Evolutionary conservation across 2,888 invertebrate species (phyloP).

Genomic region (Leucophenga maculata): DNA sequence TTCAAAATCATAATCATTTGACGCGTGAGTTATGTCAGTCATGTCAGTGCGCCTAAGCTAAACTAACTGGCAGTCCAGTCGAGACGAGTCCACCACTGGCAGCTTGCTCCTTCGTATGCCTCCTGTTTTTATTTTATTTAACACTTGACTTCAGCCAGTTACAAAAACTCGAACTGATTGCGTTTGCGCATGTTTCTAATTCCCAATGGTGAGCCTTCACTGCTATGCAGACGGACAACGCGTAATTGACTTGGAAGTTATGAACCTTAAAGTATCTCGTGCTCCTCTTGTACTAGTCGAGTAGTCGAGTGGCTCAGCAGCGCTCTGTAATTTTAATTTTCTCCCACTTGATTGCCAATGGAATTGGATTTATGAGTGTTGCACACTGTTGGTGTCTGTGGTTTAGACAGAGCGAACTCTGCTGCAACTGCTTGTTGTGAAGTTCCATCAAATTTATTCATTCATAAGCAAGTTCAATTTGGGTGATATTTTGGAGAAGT

Average conservation of each 20-base stretch:
- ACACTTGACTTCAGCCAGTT: constrained; percentile 50
- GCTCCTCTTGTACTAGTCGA: background rate
- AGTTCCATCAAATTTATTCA: constrained; percentile 6
- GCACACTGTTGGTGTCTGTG: constrained; percentile 8
- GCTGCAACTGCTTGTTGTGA: constrained; percentile 3
- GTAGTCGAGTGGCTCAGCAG: background rate
- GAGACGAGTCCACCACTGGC: constrained; percentile 23
- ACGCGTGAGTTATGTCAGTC: constrained; percentile 65
- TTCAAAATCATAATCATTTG: constrained; percentile 28
- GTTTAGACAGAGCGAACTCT: background rate
- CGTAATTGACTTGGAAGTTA: constrained; percentile 67
- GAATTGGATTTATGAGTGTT: constrained; percentile 25
- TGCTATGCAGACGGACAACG: constrained; percentile 32
- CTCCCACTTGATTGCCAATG: constrained; percentile 62
- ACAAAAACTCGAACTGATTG: constrained; percentile 26
- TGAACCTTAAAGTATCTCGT: constrained; percentile 60
- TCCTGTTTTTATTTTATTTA: constrained; percentile 44
- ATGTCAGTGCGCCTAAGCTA: constrained; percentile 40
- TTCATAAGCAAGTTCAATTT: too few relatives aligned
- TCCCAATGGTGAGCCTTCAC: background rate
- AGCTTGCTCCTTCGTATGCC: constrained; percentile 22
- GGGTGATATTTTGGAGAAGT: too few relatives aligned
- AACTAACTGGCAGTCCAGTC: constrained; percentile 38
- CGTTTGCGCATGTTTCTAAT: constrained; percentile 43
- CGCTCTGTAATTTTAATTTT: constrained; percentile 54